phyloP scores from a whole-genome alignment of 2,113 vertebrate species.

The Gobius niger region DNA sequence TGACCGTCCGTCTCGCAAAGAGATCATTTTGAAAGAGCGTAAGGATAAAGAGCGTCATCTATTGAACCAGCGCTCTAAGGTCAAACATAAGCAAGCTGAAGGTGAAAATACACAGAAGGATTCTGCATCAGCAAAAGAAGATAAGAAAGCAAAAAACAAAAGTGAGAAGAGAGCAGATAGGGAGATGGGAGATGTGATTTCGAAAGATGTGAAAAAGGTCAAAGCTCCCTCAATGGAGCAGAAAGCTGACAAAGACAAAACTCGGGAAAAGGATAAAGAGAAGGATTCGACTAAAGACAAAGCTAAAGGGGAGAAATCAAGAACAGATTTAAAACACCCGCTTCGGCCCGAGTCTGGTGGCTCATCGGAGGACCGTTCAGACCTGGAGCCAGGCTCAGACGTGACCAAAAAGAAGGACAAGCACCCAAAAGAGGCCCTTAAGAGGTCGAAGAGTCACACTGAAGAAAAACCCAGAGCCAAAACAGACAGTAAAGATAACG shows the following conservation, averaged over 20 bases:
- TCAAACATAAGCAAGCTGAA: constrained; percentile 81
- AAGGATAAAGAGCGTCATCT: constrained; percentile 83
- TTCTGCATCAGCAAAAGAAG: constrained; percentile 71
- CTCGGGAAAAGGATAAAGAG: constrained; percentile 77
- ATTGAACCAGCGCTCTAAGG: constrained; percentile 83
- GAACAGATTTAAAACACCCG: constrained; percentile 80
- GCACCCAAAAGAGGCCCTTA: constrained; percentile 78
- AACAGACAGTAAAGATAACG: constrained; percentile 78
- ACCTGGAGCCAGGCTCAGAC: constrained; percentile 80
- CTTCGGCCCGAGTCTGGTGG: constrained; percentile 78
- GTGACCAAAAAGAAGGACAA: constrained; percentile 78
- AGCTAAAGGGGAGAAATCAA: constrained; percentile 76
- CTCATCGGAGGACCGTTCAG: constrained; percentile 85
- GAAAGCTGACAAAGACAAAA: constrained; percentile 69
- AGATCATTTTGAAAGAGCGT: constrained; percentile 80
- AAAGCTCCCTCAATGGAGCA: constrained; percentile 72
- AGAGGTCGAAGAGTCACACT: constrained; percentile 81
- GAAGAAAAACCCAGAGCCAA: constrained; percentile 86
- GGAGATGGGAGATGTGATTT: constrained; percentile 79
- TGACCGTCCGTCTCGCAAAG: constrained; percentile 84
- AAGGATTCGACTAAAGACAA: constrained; percentile 67
- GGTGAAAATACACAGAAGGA: constrained; percentile 79
- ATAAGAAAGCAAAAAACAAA: constrained; percentile 86
- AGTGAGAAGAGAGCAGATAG: constrained; percentile 82
- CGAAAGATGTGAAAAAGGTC: constrained; percentile 83